Evolutionary conservation across 2,888 invertebrate species (phyloP).

Genomic region (Drosophila borealis): DNA sequence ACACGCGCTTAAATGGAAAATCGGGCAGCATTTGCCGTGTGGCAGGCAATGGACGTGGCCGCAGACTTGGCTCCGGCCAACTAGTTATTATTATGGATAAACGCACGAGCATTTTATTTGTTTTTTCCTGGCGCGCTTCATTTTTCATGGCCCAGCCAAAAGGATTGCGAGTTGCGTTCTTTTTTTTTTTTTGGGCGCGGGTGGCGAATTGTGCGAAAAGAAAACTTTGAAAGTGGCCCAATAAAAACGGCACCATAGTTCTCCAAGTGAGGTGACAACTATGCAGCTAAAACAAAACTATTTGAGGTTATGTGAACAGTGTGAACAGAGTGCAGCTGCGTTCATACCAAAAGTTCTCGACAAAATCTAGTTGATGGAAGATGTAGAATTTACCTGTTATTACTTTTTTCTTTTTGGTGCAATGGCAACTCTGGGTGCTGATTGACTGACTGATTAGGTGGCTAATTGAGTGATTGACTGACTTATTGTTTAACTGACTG

Average conservation of each 20-base stretch:
- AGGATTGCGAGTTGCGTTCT: background rate
- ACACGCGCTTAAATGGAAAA: slow-evolving; percentile 70
- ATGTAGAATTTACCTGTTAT: too few relatives aligned
- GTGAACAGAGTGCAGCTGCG: background rate
- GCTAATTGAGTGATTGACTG: too few relatives aligned
- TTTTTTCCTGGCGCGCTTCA: slow-evolving; percentile 39
- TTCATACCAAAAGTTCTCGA: too few relatives aligned
- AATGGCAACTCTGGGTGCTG: too few relatives aligned
- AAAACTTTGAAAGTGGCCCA: slow-evolving; percentile 33
- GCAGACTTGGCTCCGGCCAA: slow-evolving; percentile 2
- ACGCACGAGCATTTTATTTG: slow-evolving; percentile 39
- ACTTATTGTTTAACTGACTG: too few relatives aligned
- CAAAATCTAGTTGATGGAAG: background rate
- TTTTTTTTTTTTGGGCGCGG: slow-evolving; percentile 1
- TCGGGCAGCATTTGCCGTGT: slow-evolving; percentile 33
- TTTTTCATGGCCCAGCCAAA: slow-evolving; percentile 12
- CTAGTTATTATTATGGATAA: slow-evolving; percentile 26
- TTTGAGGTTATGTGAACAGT: slow-evolving; percentile 12
- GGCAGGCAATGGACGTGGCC: slow-evolving; percentile 43
- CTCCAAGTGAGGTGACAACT: background rate
- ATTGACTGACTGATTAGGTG: too few relatives aligned
- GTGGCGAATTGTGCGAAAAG: slow-evolving; percentile 5
- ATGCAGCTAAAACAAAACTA: background rate
- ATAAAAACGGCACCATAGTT: slow-evolving; percentile 18
- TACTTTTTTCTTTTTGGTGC: too few relatives aligned